Conservation (phyloP, 1,140 invertebrate genomes). For the Myzus persicae region DNA sequence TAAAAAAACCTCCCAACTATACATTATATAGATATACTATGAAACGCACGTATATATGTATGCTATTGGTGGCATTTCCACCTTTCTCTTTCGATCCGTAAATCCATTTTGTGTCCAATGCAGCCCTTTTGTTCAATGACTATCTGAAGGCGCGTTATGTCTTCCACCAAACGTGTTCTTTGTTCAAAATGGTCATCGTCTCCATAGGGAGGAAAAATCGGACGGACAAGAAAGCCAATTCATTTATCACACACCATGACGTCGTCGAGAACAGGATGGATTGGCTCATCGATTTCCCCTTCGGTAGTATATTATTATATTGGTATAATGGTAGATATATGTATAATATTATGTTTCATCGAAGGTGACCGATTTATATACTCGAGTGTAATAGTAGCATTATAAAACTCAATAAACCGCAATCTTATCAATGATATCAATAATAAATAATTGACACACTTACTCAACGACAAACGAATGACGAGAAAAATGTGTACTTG, state of each 20-base stretch:
- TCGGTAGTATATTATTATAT: background rate
- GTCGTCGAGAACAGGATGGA: background rate
- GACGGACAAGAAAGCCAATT: slow-evolving; percentile 15
- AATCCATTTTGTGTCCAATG: background rate
- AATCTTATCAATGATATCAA: background rate
- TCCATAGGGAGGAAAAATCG: background rate
- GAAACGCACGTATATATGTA: background rate
- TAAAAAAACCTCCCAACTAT: background rate
- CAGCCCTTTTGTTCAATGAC: background rate
- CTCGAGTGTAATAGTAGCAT: background rate
- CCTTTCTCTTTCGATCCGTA: background rate
- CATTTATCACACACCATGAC: slow-evolving; percentile 34
- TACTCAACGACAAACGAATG: background rate
- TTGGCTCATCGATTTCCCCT: slow-evolving; percentile 28
- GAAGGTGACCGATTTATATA: background rate
- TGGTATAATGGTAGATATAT: background rate
- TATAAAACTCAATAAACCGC: background rate
- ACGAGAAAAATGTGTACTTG: background rate
- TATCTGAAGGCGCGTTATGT: background rate
- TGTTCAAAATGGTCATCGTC: slow-evolving; percentile 35
- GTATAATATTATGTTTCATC: background rate
- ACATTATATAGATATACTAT: background rate
- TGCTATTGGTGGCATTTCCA: background rate
- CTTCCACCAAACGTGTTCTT: background rate
- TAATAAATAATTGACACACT: background rate